Evolutionary conservation across 2,888 invertebrate species (phyloP).

Genomic region (Neoscelio sp.): DNA sequence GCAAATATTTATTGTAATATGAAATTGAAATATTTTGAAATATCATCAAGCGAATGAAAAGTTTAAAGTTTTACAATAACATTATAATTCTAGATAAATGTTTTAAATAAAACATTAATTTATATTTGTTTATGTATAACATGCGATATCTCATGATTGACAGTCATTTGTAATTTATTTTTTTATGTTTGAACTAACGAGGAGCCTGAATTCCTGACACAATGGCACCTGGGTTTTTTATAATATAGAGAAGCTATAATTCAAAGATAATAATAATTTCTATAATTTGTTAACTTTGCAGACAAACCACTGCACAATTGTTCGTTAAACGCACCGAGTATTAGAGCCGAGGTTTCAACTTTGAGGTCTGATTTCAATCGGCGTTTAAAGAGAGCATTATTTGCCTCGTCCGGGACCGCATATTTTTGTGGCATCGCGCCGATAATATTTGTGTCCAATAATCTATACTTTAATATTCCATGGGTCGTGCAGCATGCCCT

Average conservation of each 20-base stretch:
- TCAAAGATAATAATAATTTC: no score
- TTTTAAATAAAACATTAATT: neutral
- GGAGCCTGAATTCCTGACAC: no score
- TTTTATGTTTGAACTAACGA: no score
- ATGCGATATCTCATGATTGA: neutral
- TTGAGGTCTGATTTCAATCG: constrained; percentile 95
- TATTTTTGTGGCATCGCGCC: constrained; percentile 81
- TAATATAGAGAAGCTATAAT: no score
- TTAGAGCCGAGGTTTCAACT: constrained; percentile 93
- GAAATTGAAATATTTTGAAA: no score
- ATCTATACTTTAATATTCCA: constrained; percentile 91
- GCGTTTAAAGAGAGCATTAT: constrained; percentile 93
- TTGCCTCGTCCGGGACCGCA: constrained; percentile 79
- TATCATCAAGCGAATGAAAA: no score
- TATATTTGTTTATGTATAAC: constrained; percentile 31
- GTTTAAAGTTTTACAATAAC: no score
- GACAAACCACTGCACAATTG: constrained; percentile 91
- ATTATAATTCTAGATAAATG: no score
- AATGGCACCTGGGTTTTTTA: no score
- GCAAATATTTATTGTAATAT: no score
- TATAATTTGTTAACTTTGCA: constrained; percentile 69
- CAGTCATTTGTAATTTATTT: neutral
- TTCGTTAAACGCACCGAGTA: constrained; percentile 88
- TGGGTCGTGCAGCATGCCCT: constrained; percentile 93
- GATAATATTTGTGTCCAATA: constrained; percentile 80